Base-by-base conservation (phyloP, 2,888 invertebrate genomes). In the Nasonovia ribisnigri region DNA sequence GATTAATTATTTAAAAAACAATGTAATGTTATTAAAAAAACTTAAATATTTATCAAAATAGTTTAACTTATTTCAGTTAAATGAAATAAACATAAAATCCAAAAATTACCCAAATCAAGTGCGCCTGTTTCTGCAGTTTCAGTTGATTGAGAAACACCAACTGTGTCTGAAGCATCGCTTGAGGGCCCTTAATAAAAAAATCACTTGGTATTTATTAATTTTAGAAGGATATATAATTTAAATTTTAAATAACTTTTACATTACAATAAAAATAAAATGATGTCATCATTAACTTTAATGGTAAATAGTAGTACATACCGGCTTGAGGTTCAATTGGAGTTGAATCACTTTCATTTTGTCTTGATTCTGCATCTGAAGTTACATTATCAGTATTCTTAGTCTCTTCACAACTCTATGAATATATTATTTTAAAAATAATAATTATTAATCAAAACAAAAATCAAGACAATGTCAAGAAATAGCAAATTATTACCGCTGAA, bases 131-230 rank as follows among this genome's bases (percentile, higher is more conserved):
- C 93, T 86, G 24, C 86, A 67, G 48, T 90, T 93, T 93, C 93
- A 90, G 93, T 93, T 48, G 93, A 93, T 67, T 93, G 93, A n/a
- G 93, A 93, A 90, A 93, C 93, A 42, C 93, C 93, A 46, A 93
- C 84, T 87, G 67, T 90, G 26, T 93, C 93, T 3, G 60, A 67
- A 11, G 67, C 90, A 51, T 93, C 93, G 43, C 93, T 93, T 43
- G 93, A 93, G 13, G 89, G 90, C 42, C 93, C 93, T 93, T 77
- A 8, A 77, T 20, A 77, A 77, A 77, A 57, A 54, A 91, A 48
- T 36, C 0, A 90, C 20, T 36, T 36, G 16, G 2, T 11, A 91
- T 43, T 91, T 84, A 51, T 11, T 57, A 6, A 57, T 57, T 57
- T 57, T 26, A 57, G 2, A 36, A 20, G 20, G 8, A 36, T 77